These are phyloP conservation scores for Serilophus lunatus DNA, from an alignment of 2,113 vertebrate genomes.

Conservation along the genomic window DNA sequence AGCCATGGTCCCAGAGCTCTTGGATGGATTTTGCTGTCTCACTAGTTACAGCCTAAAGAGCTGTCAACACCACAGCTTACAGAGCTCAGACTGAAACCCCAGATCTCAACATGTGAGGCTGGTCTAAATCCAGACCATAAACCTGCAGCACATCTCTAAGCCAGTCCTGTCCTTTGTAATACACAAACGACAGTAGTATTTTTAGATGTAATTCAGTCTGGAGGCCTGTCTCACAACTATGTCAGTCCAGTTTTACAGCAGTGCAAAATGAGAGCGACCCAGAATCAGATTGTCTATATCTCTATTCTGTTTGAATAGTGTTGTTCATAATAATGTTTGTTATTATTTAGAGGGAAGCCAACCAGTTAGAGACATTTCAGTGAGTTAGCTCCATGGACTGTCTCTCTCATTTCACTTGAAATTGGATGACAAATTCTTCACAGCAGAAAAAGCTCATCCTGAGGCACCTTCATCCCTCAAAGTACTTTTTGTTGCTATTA, in stretches of 20 bases:
- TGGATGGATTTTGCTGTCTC: neutral
- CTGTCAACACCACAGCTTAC: neutral
- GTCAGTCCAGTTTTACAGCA: neutral
- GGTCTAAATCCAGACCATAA: neutral
- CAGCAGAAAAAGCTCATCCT: neutral
- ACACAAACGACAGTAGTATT: neutral
- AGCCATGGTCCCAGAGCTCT: neutral
- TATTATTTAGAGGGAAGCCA: neutral
- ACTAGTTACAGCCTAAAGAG: neutral
- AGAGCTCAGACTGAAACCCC: neutral
- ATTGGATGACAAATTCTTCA: neutral
- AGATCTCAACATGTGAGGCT: neutral
- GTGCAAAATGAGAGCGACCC: neutral
- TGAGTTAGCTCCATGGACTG: neutral
- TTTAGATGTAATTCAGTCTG: neutral
- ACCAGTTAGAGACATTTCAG: neutral
- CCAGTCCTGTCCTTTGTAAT: neutral
- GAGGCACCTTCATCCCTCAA: neutral
- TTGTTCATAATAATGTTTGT: neutral
- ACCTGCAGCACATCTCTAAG: neutral
- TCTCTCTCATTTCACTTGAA: neutral
- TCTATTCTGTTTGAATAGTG: neutral
- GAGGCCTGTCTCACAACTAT: neutral
- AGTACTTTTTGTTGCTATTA: neutral
- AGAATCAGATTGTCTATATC: neutral